phyloP scores from a whole-genome alignment of 2,113 vertebrate genomes.

The Macroglossus sobrinus region DNA sequence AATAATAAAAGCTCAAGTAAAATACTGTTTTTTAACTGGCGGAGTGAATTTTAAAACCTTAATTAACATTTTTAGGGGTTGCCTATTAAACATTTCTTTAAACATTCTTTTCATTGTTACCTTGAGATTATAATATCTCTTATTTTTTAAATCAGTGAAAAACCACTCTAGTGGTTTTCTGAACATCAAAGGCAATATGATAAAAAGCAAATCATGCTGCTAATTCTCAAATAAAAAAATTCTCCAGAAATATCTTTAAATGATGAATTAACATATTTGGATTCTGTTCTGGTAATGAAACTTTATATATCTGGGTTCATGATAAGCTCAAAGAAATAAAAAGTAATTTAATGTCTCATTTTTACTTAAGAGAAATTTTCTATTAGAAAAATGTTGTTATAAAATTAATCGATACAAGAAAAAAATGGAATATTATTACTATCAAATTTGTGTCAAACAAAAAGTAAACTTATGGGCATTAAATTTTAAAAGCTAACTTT shows the following conservation, averaged over 20 bases:
- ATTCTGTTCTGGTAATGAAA: neutral
- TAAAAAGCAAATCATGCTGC: neutral
- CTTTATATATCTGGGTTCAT: neutral
- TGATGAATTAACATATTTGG: neutral
- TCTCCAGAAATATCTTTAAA: neutral
- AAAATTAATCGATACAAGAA: neutral
- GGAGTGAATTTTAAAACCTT: neutral
- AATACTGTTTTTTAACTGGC: neutral
- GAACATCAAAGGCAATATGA: neutral
- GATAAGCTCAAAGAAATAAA: neutral
- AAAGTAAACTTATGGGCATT: neutral
- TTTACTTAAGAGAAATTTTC: neutral
- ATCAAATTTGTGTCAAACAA: neutral
- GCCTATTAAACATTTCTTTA: neutral
- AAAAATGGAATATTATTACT: neutral
- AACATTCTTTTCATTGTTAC: neutral
- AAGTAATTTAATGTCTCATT: neutral
- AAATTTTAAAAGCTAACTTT: neutral
- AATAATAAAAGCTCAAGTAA: neutral
- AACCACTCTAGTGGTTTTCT: neutral
- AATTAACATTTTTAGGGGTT: neutral
- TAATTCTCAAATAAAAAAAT: neutral
- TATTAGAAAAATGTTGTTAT: neutral
- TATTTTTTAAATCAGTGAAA: neutral
- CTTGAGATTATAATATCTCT: neutral